Base-by-base conservation (phyloP, 2,113 vertebrate genomes). In the Stigmatopora nigra region DNA sequence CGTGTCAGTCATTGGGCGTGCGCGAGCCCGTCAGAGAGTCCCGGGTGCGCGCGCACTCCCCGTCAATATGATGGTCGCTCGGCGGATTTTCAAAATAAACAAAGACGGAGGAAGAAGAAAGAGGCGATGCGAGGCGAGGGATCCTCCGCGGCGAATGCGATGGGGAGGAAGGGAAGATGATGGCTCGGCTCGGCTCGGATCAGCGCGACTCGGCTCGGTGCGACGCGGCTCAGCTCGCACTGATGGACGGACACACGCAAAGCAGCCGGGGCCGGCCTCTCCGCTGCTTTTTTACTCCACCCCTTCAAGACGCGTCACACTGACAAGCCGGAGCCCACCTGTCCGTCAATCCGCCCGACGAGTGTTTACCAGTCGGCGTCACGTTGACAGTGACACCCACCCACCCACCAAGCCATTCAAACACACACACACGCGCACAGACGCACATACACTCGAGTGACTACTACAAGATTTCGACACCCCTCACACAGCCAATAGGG, bases 171-270 rank as follows among this genome's bases (percentile, higher is more conserved):
- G 19, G 41, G 59, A 19, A 41, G 20, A 45, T 45, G 38, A 20
- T 22, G 59, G 59, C 36, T 81, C 96, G 94, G 94, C 88, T 94
- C 94, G 92, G 94, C 36, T 81, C 96, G 94, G 94, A 87, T 94
- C 94, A 92, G 94, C 25, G 25, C 25, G 25, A 3, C 25, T 31
- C 2, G 25, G 25, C 25, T 31, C 25, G 25, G 25, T 3, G 25
- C 25, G 25, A 2, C 25, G 25, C 25, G 59, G 59, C 36, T 81
- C 96, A 94, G 94, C 88, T 94, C 94, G 92, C 93, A 94, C 95
- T 97, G 95, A 98, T 92, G 94, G 95, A 99, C 95, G 95, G 95
- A 99, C 95, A 93, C 95, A 97, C 97, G 93, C 95, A 95, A 93
- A 12, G 59, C 59, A 61, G 53, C 53, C 53, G 22, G 53, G 59